Conservation (phyloP, 2,797 vertebrate species). For the Molossus alvarezi region DNA sequence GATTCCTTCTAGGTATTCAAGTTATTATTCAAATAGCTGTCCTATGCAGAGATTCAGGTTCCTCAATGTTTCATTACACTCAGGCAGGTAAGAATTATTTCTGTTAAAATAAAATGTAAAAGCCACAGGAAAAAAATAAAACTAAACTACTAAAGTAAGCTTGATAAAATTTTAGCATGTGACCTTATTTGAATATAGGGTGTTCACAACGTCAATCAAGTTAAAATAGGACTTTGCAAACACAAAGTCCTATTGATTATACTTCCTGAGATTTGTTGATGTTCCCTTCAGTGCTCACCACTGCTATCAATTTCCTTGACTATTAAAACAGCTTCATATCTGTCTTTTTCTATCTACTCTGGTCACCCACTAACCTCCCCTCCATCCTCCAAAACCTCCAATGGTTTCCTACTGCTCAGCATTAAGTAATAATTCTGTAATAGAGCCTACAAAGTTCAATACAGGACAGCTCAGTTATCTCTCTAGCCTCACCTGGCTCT, state of each 20-base stretch:
- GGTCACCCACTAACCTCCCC: neutral
- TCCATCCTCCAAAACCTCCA: neutral
- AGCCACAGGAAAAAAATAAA: conserved; percentile 72
- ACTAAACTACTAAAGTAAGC: conserved; percentile 73
- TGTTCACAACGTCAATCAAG: neutral
- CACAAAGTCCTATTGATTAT: neutral
- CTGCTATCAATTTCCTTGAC: neutral
- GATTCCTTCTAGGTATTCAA: conserved; percentile 37
- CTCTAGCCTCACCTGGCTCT: neutral
- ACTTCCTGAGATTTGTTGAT: neutral
- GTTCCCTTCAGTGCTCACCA: neutral
- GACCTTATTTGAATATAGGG: neutral
- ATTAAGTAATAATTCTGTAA: neutral
- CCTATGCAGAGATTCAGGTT: conserved; percentile 11
- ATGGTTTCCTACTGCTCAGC: neutral
- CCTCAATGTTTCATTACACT: conserved; percentile 32
- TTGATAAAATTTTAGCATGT: conserved; percentile 80
- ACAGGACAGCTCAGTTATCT: neutral
- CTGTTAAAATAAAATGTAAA: conserved; percentile 62
- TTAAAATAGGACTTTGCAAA: neutral
- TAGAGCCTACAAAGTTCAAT: neutral
- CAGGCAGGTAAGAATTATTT: conserved; percentile 56
- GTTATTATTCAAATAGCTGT: conserved; percentile 6
- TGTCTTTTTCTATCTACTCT: neutral
- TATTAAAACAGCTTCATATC: neutral